Percentiles rank a stretch among this genome's conserved stretches.
phyloP scores from a whole-genome alignment of 92 coral and sea anemone genomes.

The Palythoa grandis region DNA sequence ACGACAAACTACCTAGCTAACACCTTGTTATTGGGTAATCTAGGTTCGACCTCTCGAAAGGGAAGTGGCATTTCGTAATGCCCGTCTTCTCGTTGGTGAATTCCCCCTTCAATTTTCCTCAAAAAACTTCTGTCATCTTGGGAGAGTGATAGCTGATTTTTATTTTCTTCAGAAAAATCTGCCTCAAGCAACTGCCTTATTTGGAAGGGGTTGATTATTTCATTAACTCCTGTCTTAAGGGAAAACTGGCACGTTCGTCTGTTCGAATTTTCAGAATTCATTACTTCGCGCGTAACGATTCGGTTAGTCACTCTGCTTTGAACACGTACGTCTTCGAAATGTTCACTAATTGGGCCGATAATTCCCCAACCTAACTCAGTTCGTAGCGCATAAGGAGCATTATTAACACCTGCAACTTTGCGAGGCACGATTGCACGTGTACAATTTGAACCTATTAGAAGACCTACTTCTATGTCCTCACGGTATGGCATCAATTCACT shows the following conservation, averaged over 20 bases:
- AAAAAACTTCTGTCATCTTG: conserved; percentile 60
- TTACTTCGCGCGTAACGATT: conserved; percentile 33
- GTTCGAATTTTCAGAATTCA: conserved; percentile 13
- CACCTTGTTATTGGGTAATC: too few species aligned
- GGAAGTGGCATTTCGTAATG: too few species aligned
- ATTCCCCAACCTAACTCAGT: conserved; percentile 75
- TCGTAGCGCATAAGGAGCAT: conserved; percentile 61
- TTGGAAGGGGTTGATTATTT: conserved; percentile 50
- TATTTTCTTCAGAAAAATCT: conserved; percentile 51
- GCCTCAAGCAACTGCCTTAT: conserved; percentile 50
- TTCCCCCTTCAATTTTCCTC: conserved; percentile 12
- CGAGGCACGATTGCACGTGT: conserved; percentile 65
- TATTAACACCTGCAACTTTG: conserved; percentile 62
- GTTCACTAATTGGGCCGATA: conserved; percentile 45
- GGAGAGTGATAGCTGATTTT: conserved; percentile 16
- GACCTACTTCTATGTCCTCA: conserved; percentile 55
- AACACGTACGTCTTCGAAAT: background rate
- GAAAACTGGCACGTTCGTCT: conserved; percentile 37
- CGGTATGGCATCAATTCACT: conserved; percentile 44
- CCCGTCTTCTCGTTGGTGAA: too few species aligned
- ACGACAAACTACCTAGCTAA: too few species aligned
- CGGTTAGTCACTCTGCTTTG: conserved; percentile 9
- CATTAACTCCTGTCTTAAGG: conserved; percentile 43
- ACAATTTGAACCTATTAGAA: conserved; percentile 70
- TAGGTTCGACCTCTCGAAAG: too few species aligned